Conservation (phyloP, 2,888 invertebrate species). For the Tineola bisselliella region DNA sequence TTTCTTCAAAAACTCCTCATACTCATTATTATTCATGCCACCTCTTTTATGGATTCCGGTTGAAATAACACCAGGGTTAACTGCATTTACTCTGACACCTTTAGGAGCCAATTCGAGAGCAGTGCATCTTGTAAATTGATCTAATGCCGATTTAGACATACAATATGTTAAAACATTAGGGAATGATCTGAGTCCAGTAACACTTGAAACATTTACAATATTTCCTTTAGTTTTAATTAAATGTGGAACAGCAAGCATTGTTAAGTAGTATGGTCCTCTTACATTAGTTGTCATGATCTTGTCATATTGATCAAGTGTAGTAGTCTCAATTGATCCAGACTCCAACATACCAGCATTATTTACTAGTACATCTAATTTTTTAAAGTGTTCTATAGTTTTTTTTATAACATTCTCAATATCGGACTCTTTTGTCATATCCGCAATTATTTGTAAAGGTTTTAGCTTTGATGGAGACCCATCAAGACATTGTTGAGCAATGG, state of each 20-base stretch:
- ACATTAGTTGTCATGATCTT: conserved; percentile 88
- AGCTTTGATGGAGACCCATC: conserved; percentile 36
- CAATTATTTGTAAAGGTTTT: conserved; percentile 67
- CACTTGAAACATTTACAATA: conserved; percentile 94
- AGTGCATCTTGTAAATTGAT: conserved; percentile 91
- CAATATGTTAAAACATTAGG: conserved; percentile 90
- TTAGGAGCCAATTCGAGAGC: conserved; percentile 84
- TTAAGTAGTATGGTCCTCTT: conserved; percentile 78
- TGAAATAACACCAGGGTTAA: conserved; percentile 92
- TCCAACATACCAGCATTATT: conserved; percentile 91
- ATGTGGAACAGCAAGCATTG: conserved; percentile 85
- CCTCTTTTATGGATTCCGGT: conserved; percentile 86
- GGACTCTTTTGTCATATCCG: conserved; percentile 73
- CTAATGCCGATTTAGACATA: conserved; percentile 92
- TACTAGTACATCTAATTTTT: conserved; percentile 78
- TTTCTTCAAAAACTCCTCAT: conserved; percentile 82
- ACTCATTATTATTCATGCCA: conserved; percentile 81
- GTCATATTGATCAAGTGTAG: conserved; percentile 85
- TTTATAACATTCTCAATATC: conserved; percentile 75
- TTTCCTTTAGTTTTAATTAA: conserved; percentile 81
- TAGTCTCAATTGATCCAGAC: conserved; percentile 82
- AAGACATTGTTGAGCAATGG: conserved; percentile 68
- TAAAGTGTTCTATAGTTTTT: conserved; percentile 72
- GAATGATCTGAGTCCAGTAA: conserved; percentile 88
- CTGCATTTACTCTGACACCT: conserved; percentile 86